These are phyloP conservation scores for Mizuhopecten yessoensis DNA, from an alignment of 1,140 invertebrate genomes.

Conservation along the genomic window DNA sequence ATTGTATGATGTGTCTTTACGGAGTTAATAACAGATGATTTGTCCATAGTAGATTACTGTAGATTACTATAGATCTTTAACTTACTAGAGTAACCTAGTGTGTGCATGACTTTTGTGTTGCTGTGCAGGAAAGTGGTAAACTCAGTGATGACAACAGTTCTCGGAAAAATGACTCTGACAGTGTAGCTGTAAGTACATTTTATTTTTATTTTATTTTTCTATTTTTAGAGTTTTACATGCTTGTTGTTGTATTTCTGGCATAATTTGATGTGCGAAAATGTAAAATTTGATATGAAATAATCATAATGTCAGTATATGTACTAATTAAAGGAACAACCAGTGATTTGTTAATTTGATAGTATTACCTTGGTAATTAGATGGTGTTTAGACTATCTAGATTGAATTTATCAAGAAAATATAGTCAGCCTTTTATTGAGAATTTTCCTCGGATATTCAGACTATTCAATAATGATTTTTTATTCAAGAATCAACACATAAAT, in stretches of 20 bases:
- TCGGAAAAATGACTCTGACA: conserved; percentile 87
- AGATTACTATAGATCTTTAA: background rate
- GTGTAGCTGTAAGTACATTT: conserved; percentile 84
- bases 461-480: too few species aligned
- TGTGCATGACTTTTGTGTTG: conserved; percentile 15
- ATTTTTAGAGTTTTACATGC: background rate
- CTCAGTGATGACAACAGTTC: conserved; percentile 86
- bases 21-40: too few species aligned
- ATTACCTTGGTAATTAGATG: too few species aligned
- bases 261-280: background rate
- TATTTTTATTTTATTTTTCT: background rate
- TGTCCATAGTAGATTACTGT: too few species aligned
- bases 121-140: conserved; percentile 55
- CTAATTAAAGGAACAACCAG: too few species aligned
- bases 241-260: background rate
- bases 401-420: too few species aligned
- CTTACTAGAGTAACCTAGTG: background rate
- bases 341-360: too few species aligned
- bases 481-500: too few species aligned
- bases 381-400: too few species aligned
- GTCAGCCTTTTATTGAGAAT: too few species aligned
- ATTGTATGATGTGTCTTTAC: background rate
- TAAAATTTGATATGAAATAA: background rate
- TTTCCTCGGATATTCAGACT: too few species aligned
- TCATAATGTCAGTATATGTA: too few species aligned